These are phyloP conservation scores for Rachycentron canadum DNA, from an alignment of 2,797 vertebrate genomes.

Conservation along the genomic window DNA sequence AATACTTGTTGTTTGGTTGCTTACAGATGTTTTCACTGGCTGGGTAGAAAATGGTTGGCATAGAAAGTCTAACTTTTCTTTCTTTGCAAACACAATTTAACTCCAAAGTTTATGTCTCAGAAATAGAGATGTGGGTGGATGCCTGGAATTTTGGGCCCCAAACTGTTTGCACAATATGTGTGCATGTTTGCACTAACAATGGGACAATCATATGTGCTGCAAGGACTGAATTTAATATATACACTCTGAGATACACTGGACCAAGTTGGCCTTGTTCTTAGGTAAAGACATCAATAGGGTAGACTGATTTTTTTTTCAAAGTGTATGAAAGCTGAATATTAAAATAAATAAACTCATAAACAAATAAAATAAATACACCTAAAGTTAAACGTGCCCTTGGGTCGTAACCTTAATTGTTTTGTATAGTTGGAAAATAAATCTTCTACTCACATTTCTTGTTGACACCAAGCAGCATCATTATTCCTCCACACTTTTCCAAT, in stretches of 20 bases:
- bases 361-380: too few species aligned
- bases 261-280: background rate
- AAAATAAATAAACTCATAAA: background rate
- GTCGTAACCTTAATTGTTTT: background rate
- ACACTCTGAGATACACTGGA: background rate
- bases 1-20: slow-evolving; percentile 3
- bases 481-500: slow-evolving; percentile 6
- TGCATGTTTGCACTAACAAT: background rate
- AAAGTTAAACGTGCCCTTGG: background rate
- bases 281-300: background rate
- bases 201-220: background rate
- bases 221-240: background rate
- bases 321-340: background rate
- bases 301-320: too few species aligned
- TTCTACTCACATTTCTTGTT: slow-evolving; percentile 64
- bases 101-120: background rate
- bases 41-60: too few species aligned
- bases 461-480: slow-evolving; percentile 27
- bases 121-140: background rate
- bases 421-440: background rate
- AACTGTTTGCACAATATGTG: background rate
- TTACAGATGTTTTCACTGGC: background rate
- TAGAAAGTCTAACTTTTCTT: background rate
- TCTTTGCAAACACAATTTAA: slow-evolving; percentile 4
- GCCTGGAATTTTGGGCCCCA: background rate